Percentiles rank a stretch among this genome's conserved stretches.
Conservation (phyloP, 2,888 invertebrate genomes). For the Rhagophthalmus giganteus region DNA sequence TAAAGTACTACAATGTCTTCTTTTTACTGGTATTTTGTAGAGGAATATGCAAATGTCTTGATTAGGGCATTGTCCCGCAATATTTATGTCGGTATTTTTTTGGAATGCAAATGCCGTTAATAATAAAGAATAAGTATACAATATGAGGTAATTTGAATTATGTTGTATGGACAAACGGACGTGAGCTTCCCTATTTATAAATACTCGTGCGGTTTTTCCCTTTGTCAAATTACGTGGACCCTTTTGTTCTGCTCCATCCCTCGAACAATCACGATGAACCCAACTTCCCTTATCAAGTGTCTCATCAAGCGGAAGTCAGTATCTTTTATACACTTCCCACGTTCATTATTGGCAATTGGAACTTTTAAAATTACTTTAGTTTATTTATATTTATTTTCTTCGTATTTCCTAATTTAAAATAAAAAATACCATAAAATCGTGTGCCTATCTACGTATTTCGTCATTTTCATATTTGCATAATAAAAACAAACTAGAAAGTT, state of each 20-base stretch:
- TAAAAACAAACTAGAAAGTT: constrained; percentile 3
- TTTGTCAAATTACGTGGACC: constrained; percentile 13
- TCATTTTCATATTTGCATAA: too few relatives aligned
- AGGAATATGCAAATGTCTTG: constrained; percentile 1
- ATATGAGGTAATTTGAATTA: constrained; percentile 7
- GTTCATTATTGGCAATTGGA: constrained; percentile 39
- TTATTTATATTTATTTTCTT: too few relatives aligned
- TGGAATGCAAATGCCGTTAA: background rate
- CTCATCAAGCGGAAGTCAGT: constrained; percentile 48
- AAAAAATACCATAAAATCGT: too few relatives aligned
- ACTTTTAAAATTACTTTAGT: constrained; percentile 1
- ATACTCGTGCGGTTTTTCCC: constrained; percentile 12
- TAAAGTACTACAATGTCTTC: too few relatives aligned
- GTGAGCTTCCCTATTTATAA: constrained; percentile 8
- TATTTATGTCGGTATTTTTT: constrained; percentile 11
- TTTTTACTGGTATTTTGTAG: too few relatives aligned
- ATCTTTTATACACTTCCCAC: constrained; percentile 51
- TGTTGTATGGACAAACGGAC: constrained; percentile 3
- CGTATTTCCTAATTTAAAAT: too few relatives aligned
- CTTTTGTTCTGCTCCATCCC: constrained; percentile 22
- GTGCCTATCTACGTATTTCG: too few relatives aligned
- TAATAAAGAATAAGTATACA: background rate
- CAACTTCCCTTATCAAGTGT: constrained; percentile 37
- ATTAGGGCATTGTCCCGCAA: constrained; percentile 18
- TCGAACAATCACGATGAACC: constrained; percentile 20